These are phyloP conservation scores for Melieria omissa DNA, from an alignment of 2,888 invertebrate species.

Conservation along the genomic window DNA sequence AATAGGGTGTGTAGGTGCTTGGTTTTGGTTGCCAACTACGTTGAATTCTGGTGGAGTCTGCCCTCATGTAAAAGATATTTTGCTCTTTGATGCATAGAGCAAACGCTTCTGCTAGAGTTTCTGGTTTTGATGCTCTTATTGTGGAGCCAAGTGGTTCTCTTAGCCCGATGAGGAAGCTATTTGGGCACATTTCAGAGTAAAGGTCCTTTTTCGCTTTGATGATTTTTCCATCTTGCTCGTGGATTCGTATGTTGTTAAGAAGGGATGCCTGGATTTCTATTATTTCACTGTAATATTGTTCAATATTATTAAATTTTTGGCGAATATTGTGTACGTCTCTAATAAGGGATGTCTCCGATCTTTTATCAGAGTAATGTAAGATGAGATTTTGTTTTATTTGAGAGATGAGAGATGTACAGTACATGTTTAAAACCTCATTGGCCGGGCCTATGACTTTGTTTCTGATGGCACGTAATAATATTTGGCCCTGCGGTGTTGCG, in stretches of 20 bases:
- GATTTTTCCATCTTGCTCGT: slow-evolving; percentile 42
- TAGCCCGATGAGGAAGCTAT: slow-evolving; percentile 41
- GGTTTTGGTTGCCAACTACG: too few relatives aligned
- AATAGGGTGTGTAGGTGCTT: too few relatives aligned
- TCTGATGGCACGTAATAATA: slow-evolving; percentile 37
- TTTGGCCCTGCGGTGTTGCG: slow-evolving; percentile 33
- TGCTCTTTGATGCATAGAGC: too few relatives aligned
- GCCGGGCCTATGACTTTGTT: slow-evolving; percentile 43
- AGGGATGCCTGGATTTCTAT: slow-evolving; percentile 44
- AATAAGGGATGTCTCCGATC: slow-evolving; percentile 41
- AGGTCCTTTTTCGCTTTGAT: slow-evolving; percentile 42
- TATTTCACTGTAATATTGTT: slow-evolving; percentile 43
- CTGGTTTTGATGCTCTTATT: too few relatives aligned
- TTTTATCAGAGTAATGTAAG: slow-evolving; percentile 42
- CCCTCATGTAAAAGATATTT: too few relatives aligned
- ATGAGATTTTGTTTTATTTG: slow-evolving; percentile 41
- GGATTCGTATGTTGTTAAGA: slow-evolving; percentile 42
- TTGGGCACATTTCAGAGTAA: slow-evolving; percentile 46
- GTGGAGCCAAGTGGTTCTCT: slow-evolving; percentile 39
- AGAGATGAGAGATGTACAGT: slow-evolving; percentile 38
- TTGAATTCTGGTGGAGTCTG: too few relatives aligned
- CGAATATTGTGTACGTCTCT: slow-evolving; percentile 39
- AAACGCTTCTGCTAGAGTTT: too few relatives aligned
- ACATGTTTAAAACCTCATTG: slow-evolving; percentile 32
- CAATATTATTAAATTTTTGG: slow-evolving; percentile 38